Percentiles rank a stretch among this genome's conserved stretches.
phyloP scores from a whole-genome alignment of 2,797 vertebrate species.

The Cyprinodon diabolis region DNA sequence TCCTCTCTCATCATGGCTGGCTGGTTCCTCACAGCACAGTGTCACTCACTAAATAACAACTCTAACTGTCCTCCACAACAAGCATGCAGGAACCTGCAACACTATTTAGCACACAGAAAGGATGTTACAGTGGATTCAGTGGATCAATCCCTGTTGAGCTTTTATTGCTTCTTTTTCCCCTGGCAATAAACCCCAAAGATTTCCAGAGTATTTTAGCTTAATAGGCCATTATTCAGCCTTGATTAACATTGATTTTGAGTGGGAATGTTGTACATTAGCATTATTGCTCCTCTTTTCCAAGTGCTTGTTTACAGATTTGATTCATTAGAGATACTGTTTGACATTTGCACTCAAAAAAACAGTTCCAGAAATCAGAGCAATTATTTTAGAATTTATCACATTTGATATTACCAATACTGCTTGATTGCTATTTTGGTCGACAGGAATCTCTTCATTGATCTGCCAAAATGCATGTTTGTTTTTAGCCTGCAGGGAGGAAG shows the following conservation, averaged over 20 bases:
- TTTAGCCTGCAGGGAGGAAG: conserved; percentile 11
- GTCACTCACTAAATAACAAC: conserved; percentile 39
- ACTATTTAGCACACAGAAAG: conserved; percentile 34
- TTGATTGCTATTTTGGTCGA: conserved; percentile 1
- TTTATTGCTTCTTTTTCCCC: conserved; percentile 41
- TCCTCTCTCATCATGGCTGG: conserved; percentile 48
- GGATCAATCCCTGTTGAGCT: conserved; percentile 30
- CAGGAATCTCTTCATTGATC: conserved; percentile 23
- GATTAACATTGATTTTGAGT: conserved; percentile 24
- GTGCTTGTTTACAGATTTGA: background rate
- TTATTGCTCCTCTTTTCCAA: background rate
- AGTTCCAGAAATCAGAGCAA: background rate
- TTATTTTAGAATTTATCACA: no score
- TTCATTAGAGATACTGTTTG: background rate
- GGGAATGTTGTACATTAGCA: conserved; percentile 2
- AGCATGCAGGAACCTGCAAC: conserved; percentile 27
- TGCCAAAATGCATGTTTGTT: conserved; percentile 8
- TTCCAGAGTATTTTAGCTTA: conserved; percentile 45
- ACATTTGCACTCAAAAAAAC: conserved; percentile 12
- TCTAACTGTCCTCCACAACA: conserved; percentile 42
- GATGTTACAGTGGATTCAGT: conserved; percentile 30
- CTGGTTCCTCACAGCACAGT: conserved; percentile 25
- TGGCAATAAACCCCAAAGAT: conserved; percentile 37
- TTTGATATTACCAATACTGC: conserved; percentile 5
- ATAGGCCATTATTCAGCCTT: conserved; percentile 45